Evolutionary conservation across 2,888 invertebrate genomes (phyloP), one percentile per base, ranked within the genome.

Genomic region (Acronicta alni): DNA sequence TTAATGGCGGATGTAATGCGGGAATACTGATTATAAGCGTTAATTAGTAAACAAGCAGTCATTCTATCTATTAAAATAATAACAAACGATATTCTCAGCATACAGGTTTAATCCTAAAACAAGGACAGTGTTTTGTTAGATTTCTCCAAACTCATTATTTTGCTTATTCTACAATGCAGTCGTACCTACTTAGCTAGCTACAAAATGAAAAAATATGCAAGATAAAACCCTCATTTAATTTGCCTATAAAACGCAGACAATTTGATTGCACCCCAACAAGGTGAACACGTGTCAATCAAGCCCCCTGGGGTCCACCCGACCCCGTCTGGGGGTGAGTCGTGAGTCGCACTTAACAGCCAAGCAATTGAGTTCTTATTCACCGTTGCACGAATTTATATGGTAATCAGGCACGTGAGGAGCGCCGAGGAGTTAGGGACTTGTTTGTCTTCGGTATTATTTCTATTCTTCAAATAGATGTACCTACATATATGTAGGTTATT

Each of bases 321-420:
- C 72, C 67, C 74, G 69, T 78, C 74, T 79, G 71, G 63, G 70
- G 73, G 63, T 61, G 67, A 56, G 23, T 51, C 54, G 49, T 51
- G 71, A 56, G 75, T 62, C 57, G 72, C 58, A 63, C 75, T 85
- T 89, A 89, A 89, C 87, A 82, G 84, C 76, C 80, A 85, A 81
- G 84, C 86, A 87, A 90, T 91, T 88, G 91, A 82, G 87, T 88
- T 91, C 90, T 91, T 90, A 90, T 90, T 90, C 86, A 89, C 86
- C 85, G 86, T 79, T 75, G 83, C 83, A 85, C 81, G 78, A 86
- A 86, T 90, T 89, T 89, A 81, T 89, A 89, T 90, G 89, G 81
- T 88, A 90, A 90, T 89, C 63, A 61, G 78, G 74, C 73, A 70
- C 75, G 70, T 64, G 66, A 77, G 64, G 55, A 51, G 26, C 58